Percentiles rank a stretch among this genome's conserved stretches.
These are phyloP conservation scores for Chascanopsetta lugubris DNA, from an alignment of 2,113 vertebrate species.

Conservation along the genomic window DNA sequence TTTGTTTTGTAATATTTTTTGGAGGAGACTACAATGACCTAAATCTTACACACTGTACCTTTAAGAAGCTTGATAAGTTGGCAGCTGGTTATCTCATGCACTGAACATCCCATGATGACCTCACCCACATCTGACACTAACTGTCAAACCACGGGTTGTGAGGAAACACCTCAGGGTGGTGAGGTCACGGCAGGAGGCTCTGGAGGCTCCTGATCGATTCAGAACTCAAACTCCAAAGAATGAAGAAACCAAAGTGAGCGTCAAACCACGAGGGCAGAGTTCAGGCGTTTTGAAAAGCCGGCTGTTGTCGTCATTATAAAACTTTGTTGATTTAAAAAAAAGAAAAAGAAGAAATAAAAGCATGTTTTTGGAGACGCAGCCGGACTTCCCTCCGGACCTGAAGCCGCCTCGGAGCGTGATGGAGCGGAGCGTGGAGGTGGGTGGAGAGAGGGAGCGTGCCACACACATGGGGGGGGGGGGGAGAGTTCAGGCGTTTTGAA, in stretches of 20 bases:
- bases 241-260: slow-evolving; percentile 14
- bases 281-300: slow-evolving; percentile 49
- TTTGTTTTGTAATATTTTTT: too few species aligned
- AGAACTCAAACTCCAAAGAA: neutral
- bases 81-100: slow-evolving; percentile 47
- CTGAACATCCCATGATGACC: slow-evolving; percentile 35
- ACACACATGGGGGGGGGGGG: slow-evolving; percentile 49
- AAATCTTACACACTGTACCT: too few species aligned
- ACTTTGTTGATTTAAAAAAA: neutral
- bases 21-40: too few species aligned
- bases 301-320: slow-evolving; percentile 11
- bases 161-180: slow-evolving; percentile 15
- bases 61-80: slow-evolving; percentile 49
- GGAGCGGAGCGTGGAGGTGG: slow-evolving; percentile 30
- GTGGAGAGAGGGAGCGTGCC: slow-evolving; percentile 65
- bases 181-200: slow-evolving; percentile 51
- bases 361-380: neutral
- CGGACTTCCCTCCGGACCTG: slow-evolving; percentile 43
- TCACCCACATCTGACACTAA: slow-evolving; percentile 54
- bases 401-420: slow-evolving; percentile 25
- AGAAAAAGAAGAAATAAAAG: neutral
- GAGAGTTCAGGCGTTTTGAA: slow-evolving; percentile 46
- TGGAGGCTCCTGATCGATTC: too few species aligned
- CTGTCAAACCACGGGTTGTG: too few species aligned
- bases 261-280: slow-evolving; percentile 30